Evolutionary conservation across 2,797 vertebrate genomes (phyloP), one percentile per base, ranked within the genome.

Genomic region (Chiloscyllium punctatum): DNA sequence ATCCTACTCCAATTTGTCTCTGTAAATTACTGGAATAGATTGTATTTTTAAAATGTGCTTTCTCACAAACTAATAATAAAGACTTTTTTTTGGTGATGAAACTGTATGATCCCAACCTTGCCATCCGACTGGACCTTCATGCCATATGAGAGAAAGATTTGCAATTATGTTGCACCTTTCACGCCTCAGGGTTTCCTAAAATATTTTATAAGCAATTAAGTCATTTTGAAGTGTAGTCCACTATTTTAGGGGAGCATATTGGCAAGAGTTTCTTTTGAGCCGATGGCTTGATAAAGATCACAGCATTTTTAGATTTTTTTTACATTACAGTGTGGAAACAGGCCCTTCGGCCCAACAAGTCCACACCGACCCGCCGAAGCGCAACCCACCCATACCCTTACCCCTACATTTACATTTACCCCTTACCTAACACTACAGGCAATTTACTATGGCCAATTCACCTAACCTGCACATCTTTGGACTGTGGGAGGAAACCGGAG

Each of bases 11-110:
- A 71, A 37, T 42, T 42, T 69, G 68, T 94, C 23, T 94, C 69
- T 94, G 69, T 94, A 72, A 94, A 48, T 48, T 23, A 48, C 23
- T 72, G 68, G 37, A 91, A 91, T 91, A 66, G 92, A 48, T 11
- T 51, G 25, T 48, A 51, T 71, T 94, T 94, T 66, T 72, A 48
- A 30, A 71, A 48, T 94, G n/a, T 94, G 37, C 4, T 94, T 94
- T 88, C 86, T 88, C 48, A 69, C 33, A 68, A 94, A 72, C 37
- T 51, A 42, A 94, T 48, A 94, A 72, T 71, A 94, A 94, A 72
- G 68, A 94, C 27, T 48, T 42, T 30, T 48, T 30, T 48, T 94
- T 74, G 92, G 69, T 74, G 68, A 94, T 91, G 62, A 74, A 95
- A 74, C 18, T 18, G 5, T 9, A 94, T 72, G n/a, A 53, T 77